Conservation (phyloP, 2,113 vertebrate species). For the Uria aalge region DNA sequence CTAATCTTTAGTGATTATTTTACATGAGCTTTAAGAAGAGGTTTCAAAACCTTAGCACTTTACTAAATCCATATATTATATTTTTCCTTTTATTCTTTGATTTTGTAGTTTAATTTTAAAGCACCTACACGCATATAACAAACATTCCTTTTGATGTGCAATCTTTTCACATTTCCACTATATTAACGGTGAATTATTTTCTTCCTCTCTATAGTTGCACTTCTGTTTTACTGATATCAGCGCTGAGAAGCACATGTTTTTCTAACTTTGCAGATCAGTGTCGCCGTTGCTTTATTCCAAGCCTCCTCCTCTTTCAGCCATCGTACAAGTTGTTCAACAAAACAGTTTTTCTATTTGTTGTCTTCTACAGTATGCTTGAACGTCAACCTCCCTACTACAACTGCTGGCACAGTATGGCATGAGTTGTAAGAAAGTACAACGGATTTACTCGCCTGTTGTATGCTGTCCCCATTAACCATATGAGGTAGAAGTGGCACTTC, state of each 20-base stretch:
- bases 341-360: background rate
- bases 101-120: background rate
- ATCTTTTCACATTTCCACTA: background rate
- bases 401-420: rapidly evolving
- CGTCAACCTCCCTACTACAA: background rate
- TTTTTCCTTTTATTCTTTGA: background rate
- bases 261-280: background rate
- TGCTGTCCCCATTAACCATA: constrained; percentile 76
- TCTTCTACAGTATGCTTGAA: background rate
- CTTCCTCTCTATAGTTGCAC: background rate
- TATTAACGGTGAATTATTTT: background rate
- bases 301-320: background rate
- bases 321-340: background rate
- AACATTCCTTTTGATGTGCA: background rate
- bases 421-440: rapidly evolving
- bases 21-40: background rate
- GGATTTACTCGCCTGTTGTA: constrained; percentile 69
- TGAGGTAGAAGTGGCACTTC: constrained; percentile 78
- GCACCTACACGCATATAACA: background rate
- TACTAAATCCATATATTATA: background rate
- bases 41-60: background rate
- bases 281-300: background rate
- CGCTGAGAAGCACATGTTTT: background rate
- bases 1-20: background rate
- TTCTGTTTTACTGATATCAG: background rate